Conservation (phyloP, 2,113 vertebrate species). For the Suncus etruscus region DNA sequence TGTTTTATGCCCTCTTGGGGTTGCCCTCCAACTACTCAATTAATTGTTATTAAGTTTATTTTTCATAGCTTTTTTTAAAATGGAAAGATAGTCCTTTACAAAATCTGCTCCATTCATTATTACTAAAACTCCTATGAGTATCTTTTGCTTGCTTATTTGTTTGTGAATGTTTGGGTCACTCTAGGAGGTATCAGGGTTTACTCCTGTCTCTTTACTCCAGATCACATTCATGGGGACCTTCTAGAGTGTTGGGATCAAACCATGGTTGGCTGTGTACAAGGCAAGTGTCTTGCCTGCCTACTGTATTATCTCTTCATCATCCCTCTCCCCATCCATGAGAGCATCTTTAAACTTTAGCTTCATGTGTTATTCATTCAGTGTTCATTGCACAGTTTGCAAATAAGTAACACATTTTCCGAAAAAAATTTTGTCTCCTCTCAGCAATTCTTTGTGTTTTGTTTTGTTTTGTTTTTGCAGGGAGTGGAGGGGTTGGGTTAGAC, state of each 20-base stretch:
- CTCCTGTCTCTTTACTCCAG: no score
- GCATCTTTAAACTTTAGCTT: neutral
- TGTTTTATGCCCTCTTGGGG: neutral
- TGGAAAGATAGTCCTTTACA: neutral
- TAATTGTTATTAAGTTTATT: slow-evolving; percentile 51
- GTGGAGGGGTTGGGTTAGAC: no score
- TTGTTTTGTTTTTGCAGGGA: no score
- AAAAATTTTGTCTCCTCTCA: neutral
- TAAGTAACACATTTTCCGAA: slow-evolving; percentile 29
- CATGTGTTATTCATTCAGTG: neutral
- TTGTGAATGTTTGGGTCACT: no score
- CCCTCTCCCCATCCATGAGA: no score
- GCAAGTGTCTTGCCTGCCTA: no score
- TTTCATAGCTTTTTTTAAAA: slow-evolving; percentile 10
- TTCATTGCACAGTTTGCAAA: slow-evolving; percentile 11
- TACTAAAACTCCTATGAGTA: neutral
- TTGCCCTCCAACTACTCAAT: slow-evolving; percentile 16
- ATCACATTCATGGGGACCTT: no score
- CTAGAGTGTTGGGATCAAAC: no score
- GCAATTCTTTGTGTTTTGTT: no score
- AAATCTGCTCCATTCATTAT: neutral
- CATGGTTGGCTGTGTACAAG: no score
- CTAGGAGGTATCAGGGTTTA: no score
- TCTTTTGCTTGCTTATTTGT: neutral
- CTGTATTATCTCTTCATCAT: no score